A percentile compares a stretch with the other conserved stretches of the same genome.
phyloP scores from a whole-genome alignment of 2,888 invertebrate genomes.

The Ryuthela nishihirai region DNA sequence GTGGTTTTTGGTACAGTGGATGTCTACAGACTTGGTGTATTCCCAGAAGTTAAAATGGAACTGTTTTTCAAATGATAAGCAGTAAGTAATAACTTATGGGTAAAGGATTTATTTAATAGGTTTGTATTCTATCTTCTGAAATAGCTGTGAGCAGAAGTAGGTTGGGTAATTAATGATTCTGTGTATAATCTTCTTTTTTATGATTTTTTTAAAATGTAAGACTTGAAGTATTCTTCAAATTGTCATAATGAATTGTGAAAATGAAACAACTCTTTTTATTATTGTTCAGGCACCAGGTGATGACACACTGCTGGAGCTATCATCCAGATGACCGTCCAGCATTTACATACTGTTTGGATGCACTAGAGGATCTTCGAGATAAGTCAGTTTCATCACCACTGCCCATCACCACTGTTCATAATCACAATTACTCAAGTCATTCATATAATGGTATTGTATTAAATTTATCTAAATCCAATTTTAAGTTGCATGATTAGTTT shows the following conservation, averaged over 20 bases:
- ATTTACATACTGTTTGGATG: constrained; percentile 73
- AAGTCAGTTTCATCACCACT: constrained; percentile 48
- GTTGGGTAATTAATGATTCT: no score
- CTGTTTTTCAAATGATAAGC: no score
- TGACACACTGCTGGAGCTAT: constrained; percentile 84
- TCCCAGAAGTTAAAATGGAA: no score
- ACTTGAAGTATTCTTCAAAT: background rate
- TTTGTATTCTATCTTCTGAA: no score
- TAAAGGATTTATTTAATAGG: no score
- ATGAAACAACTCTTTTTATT: constrained; percentile 1
- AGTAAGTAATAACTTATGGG: no score
- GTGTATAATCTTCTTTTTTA: background rate
- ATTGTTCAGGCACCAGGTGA: constrained; percentile 71
- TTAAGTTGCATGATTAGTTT: constrained; percentile 7
- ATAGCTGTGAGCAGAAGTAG: no score
- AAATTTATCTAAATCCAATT: constrained; percentile 42
- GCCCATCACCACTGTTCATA: constrained; percentile 52
- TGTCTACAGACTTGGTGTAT: no score
- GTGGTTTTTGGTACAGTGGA: no score
- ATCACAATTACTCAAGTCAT: constrained; percentile 54
- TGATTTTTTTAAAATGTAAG: constrained; percentile 41
- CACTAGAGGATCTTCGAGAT: constrained; percentile 53
- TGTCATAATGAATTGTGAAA: background rate
- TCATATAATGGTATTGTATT: constrained; percentile 35
- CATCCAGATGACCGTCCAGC: constrained; percentile 78